Percentiles rank a stretch among this genome's conserved stretches.
Conservation (phyloP, 2,888 invertebrate species). For the Brassicogethes aeneus region DNA sequence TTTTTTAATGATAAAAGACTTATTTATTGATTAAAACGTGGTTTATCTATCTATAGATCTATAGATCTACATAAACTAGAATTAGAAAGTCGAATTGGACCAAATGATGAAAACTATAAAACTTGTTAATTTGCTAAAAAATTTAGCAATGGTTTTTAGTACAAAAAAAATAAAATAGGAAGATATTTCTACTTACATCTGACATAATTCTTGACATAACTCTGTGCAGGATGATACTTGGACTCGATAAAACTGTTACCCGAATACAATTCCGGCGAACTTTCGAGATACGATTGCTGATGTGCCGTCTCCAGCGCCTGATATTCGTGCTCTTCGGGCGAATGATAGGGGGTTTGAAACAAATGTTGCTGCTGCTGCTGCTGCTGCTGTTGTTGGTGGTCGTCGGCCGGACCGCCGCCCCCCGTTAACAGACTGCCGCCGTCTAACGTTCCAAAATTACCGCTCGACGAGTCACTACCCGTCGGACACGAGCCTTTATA, state of each 20-base stretch:
- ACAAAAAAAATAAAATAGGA: too few species aligned
- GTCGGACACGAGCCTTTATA: slow-evolving; percentile 41
- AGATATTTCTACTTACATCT: slow-evolving; percentile 61
- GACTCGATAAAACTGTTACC: slow-evolving; percentile 47
- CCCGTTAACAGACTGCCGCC: slow-evolving; percentile 37
- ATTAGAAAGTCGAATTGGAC: too few species aligned
- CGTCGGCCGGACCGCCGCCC: slow-evolving; percentile 37
- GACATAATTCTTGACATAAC: slow-evolving; percentile 62
- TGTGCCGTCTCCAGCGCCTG: slow-evolving; percentile 46
- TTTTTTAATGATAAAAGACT: too few species aligned
- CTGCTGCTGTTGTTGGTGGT: too few species aligned
- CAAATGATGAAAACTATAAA: too few species aligned
- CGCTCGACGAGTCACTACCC: slow-evolving; percentile 47
- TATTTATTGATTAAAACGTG: too few species aligned
- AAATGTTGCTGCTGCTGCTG: slow-evolving; percentile 23
- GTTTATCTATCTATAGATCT: too few species aligned
- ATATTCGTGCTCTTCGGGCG: slow-evolving; percentile 51
- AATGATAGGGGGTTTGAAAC: slow-evolving; percentile 39
- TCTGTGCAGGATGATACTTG: slow-evolving; percentile 59
- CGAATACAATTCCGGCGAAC: slow-evolving; percentile 66
- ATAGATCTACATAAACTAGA: too few species aligned
- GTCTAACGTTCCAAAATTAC: slow-evolving; percentile 46
- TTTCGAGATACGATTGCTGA: slow-evolving; percentile 55
- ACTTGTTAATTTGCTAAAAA: too few species aligned
- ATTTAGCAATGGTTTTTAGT: too few species aligned